Percentiles rank a stretch among this genome's conserved stretches.
Conservation (phyloP, 2,113 vertebrate species). For the Equus przewalskii region DNA sequence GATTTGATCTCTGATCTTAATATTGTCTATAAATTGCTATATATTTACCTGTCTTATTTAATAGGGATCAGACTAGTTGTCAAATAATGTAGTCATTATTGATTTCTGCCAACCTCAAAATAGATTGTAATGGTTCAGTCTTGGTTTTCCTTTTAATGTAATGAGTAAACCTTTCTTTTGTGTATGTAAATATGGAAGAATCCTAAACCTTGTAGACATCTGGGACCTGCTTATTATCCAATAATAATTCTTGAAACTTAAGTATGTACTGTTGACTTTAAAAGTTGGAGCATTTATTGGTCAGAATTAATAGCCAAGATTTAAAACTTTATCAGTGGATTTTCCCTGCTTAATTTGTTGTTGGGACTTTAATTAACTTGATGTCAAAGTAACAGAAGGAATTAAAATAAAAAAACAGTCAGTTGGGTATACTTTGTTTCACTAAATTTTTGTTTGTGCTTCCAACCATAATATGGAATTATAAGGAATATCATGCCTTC, state of each 20-base stretch:
- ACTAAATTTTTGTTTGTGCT: conserved; percentile 46
- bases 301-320: conserved; percentile 30
- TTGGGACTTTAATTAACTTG: conserved; percentile 32
- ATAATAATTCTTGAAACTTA: conserved; percentile 51
- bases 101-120: conserved; percentile 35
- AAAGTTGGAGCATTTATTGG: background rate
- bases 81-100: background rate
- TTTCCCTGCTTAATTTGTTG: conserved; percentile 45
- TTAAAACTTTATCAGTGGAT: conserved; percentile 6
- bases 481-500: conserved; percentile 26
- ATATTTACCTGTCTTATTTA: background rate
- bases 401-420: background rate
- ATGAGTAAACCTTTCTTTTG: background rate
- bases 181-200: background rate
- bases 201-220: background rate
- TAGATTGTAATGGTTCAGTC: background rate
- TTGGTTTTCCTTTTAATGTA: conserved; percentile 50
- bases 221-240: background rate
- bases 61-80: conserved; percentile 29
- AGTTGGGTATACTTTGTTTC: background rate
- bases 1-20: conserved; percentile 15
- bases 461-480: conserved; percentile 22
- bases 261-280: background rate
- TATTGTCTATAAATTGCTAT: background rate
- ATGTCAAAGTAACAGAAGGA: background rate